A percentile compares a stretch with the other conserved stretches of the same genome.
Evolutionary conservation across 2,888 invertebrate species (phyloP).

Genomic region (Cephus sareptanus): DNA sequence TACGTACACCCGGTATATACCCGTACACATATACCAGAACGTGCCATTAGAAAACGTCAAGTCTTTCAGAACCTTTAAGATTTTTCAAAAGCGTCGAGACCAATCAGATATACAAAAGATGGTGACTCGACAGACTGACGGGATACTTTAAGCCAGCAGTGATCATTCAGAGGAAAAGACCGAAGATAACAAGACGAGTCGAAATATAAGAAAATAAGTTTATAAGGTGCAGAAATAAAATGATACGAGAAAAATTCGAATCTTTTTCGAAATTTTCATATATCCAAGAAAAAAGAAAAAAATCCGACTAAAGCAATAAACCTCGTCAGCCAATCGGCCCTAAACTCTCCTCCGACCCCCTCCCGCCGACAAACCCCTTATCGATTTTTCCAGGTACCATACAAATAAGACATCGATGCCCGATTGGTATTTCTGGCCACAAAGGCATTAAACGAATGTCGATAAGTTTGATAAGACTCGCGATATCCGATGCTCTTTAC

Average conservation of each 20-base stretch:
- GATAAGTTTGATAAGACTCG: constrained; percentile 47
- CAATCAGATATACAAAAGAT: neutral
- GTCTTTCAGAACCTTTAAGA: neutral
- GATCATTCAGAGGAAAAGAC: no score
- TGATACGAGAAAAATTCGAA: no score
- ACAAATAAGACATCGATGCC: constrained; percentile 13
- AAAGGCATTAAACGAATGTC: constrained; percentile 39
- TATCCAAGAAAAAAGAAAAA: neutral
- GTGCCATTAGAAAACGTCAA: neutral
- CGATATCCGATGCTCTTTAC: constrained; percentile 43
- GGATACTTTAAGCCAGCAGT: neutral
- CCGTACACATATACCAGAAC: neutral
- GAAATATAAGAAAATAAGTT: no score
- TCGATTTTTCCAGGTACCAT: neutral
- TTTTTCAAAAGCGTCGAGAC: neutral
- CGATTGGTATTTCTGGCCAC: constrained; percentile 11
- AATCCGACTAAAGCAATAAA: no score
- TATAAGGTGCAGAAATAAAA: no score
- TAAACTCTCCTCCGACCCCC: neutral
- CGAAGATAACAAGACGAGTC: no score
- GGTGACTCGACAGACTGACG: neutral
- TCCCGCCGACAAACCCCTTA: neutral
- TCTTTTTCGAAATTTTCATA: neutral
- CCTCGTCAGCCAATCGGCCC: neutral
- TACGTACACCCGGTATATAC: neutral